A percentile compares a stretch with the other conserved stretches of the same genome.
Conservation (phyloP, 2,113 vertebrate genomes). For the Fregetta grallaria region DNA sequence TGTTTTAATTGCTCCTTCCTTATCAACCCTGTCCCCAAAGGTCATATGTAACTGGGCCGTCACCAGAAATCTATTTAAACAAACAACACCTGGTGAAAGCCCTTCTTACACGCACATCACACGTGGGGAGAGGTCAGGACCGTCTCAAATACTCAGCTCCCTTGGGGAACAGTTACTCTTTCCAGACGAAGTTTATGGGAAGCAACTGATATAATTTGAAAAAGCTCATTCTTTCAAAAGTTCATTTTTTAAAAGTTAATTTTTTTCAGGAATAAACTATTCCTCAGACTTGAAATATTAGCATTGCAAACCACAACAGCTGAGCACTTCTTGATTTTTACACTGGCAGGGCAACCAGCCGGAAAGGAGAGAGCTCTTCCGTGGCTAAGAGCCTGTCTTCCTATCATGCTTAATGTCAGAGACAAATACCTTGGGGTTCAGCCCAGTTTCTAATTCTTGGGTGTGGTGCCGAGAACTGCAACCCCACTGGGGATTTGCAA, state of each 20-base stretch:
- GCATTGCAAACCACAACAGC: not conserved
- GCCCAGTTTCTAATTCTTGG: not conserved
- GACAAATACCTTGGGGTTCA: not conserved
- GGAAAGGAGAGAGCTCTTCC: not conserved
- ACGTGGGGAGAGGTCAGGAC: not conserved
- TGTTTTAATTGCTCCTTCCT: conserved; percentile 40
- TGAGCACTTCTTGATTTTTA: not conserved
- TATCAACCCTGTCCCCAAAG: not conserved
- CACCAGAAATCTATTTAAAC: conserved; percentile 34
- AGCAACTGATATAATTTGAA: not conserved
- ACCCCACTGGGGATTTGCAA: not conserved
- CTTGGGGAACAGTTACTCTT: not conserved
- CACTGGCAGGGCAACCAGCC: fast-evolving
- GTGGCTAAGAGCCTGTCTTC: not conserved
- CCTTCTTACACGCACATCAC: not conserved
- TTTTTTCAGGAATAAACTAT: not conserved
- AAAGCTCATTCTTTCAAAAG: not conserved
- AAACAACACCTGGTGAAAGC: conserved; percentile 43
- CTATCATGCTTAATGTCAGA: not conserved
- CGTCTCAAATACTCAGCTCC: not conserved
- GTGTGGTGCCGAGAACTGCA: not conserved
- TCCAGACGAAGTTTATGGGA: not conserved
- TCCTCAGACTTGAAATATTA: not conserved
- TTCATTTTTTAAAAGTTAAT: not conserved
- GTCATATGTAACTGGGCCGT: not conserved